A percentile compares a stretch with the other conserved stretches of the same genome.
Evolutionary conservation across 2,797 vertebrate species (phyloP).

Genomic region (Pseudochirops cupreus): DNA sequence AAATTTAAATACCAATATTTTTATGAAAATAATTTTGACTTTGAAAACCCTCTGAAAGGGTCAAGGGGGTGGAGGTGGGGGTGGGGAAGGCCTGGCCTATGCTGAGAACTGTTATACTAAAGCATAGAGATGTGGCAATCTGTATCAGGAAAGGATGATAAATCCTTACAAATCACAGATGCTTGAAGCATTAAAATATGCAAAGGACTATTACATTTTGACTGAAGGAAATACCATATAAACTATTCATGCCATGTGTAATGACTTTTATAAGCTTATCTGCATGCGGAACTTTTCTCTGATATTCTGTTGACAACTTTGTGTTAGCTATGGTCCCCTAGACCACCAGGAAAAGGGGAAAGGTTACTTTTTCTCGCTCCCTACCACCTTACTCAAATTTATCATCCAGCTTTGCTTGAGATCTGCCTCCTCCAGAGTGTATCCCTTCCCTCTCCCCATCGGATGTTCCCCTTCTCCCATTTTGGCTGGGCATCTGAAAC

Average conservation of each 20-base stretch:
- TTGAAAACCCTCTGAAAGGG: neutral
- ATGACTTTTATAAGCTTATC: neutral
- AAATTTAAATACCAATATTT: neutral
- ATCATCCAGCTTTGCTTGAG: neutral
- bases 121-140: neutral
- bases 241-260: neutral
- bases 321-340: neutral
- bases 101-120: neutral
- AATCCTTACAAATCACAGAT: neutral
- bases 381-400: neutral
- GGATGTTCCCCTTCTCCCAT: neutral
- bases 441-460: slow-evolving; percentile 17
- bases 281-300: neutral
- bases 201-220: neutral
- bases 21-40: neutral
- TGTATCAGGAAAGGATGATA: neutral
- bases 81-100: neutral
- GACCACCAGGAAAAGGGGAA: neutral
- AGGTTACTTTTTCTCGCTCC: neutral
- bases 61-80: neutral
- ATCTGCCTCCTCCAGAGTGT: neutral
- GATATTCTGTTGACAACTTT: neutral
- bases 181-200: neutral
- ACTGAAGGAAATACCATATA: neutral
- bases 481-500: neutral